Conservation (phyloP, 2,888 invertebrate genomes). For the Tryphoninae sp. region DNA sequence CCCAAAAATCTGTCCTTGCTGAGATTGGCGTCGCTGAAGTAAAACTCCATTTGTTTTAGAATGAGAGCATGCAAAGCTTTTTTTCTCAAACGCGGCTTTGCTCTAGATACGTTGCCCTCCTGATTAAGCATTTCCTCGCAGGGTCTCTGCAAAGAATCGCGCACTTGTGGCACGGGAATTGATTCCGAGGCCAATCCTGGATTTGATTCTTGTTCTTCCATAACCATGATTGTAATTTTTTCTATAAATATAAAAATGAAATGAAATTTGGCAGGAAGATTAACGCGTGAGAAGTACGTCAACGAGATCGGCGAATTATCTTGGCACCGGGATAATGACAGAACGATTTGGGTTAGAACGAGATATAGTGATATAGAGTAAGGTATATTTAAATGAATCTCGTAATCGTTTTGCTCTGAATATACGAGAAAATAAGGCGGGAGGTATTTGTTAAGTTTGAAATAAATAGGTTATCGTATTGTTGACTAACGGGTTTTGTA, state of each 20-base stretch:
- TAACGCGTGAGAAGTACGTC: not conserved
- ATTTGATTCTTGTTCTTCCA: slow-evolving; percentile 77
- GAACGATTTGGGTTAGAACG: no score
- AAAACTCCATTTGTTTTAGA: slow-evolving; percentile 96
- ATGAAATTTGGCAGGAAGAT: not conserved
- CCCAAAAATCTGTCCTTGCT: slow-evolving; percentile 93
- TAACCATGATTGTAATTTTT: slow-evolving; percentile 73
- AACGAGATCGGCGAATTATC: no score
- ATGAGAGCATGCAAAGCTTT: slow-evolving; percentile 89
- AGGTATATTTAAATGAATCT: no score
- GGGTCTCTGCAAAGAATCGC: slow-evolving; percentile 61
- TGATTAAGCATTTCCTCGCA: slow-evolving; percentile 65
- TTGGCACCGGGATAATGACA: no score
- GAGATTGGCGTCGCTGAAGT: slow-evolving; percentile 96
- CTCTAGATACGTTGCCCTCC: slow-evolving; percentile 69
- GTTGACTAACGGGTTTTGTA: no score
- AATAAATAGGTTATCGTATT: no score
- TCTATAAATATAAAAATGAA: not conserved
- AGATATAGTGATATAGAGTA: no score
- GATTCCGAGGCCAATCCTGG: slow-evolving; percentile 77
- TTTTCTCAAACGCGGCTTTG: slow-evolving; percentile 87
- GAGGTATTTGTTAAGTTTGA: no score
- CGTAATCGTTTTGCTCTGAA: no score
- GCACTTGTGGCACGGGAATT: slow-evolving; percentile 76
- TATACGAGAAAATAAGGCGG: no score